Evolutionary conservation across 2,113 vertebrate genomes (phyloP).

Genomic region (Chloropsis cyanopogon): DNA sequence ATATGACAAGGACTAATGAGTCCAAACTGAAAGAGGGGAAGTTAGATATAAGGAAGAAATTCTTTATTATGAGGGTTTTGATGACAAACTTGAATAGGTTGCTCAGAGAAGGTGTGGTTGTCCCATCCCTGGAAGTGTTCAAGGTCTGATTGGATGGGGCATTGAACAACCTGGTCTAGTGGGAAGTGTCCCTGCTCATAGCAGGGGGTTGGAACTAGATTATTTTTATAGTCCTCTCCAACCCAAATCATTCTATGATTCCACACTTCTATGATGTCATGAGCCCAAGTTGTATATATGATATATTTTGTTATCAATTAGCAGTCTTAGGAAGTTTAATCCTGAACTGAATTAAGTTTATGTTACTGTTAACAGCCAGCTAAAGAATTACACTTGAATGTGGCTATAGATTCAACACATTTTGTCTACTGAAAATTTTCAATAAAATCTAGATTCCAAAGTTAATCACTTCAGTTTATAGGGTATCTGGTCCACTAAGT

Average conservation of each 20-base stretch:
- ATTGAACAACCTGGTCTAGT: neutral
- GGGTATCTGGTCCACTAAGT: neutral
- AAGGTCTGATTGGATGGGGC: neutral
- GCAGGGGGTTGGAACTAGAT: neutral
- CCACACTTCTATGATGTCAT: neutral
- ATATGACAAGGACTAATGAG: neutral
- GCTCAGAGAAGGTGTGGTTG: neutral
- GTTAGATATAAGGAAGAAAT: neutral
- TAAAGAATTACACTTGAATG: neutral
- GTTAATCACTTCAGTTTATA: neutral
- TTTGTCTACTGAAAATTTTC: neutral
- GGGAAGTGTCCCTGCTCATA: neutral
- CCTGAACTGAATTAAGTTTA: neutral
- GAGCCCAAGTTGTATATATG: neutral
- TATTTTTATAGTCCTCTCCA: neutral
- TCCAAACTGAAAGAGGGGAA: neutral
- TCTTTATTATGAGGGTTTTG: neutral
- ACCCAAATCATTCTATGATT: neutral
- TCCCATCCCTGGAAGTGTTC: neutral
- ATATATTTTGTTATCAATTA: neutral
- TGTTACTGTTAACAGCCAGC: neutral
- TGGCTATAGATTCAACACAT: neutral
- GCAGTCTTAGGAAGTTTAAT: neutral
- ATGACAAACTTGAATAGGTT: neutral
- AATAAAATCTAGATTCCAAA: neutral